Evolutionary conservation across 2,888 invertebrate genomes (phyloP), one percentile per base, ranked within the genome.

Genomic region (Tholera decimalis): DNA sequence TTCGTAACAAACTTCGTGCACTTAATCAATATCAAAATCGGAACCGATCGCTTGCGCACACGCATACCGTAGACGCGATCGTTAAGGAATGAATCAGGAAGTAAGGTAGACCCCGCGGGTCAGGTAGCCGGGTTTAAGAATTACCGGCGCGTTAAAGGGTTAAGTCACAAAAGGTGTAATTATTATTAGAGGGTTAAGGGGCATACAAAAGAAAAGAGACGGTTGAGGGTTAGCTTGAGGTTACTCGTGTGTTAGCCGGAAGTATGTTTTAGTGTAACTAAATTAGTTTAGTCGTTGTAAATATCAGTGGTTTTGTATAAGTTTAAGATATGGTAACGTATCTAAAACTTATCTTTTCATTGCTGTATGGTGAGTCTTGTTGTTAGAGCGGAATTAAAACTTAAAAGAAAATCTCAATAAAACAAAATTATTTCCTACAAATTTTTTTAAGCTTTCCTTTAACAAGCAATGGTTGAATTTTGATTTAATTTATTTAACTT

Each of bases 61-160:
- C 95, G 94, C 94, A 93, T 89, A 82, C 88, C 82, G 87, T 85
- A 89, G 90, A 90, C 89, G 87, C 89, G 87, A 90, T 86, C 81
- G 87, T 85, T 87, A 93, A 90, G 90, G 92, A 94, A 95, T 94
- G 95, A 91, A 92, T 93, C 91, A 93, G 94, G 94, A 94, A 94
- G 90, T 91, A 87, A 91, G 88, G 88, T 88, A 87, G 85, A 85
- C 87, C 86, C 79, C 81, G 70, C 80, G 91, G 93, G 94, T 95
- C 95, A 95, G 95, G 95, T 95, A 94, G 93, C 92, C 87, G 89
- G 89, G 88, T 84, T 74, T 92, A 93, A 94, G 94, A 93, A 92
- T 93, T 92, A 92, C 86, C 86, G 89, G 85, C 89, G 92, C 90
- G 93, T 91, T 89, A 91, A 94, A 93, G 95, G 95, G 95, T 95